Evolutionary conservation across 2,797 vertebrate species (phyloP), one percentile per base, ranked within the genome.

Genomic region (Sitta carolinensis): DNA sequence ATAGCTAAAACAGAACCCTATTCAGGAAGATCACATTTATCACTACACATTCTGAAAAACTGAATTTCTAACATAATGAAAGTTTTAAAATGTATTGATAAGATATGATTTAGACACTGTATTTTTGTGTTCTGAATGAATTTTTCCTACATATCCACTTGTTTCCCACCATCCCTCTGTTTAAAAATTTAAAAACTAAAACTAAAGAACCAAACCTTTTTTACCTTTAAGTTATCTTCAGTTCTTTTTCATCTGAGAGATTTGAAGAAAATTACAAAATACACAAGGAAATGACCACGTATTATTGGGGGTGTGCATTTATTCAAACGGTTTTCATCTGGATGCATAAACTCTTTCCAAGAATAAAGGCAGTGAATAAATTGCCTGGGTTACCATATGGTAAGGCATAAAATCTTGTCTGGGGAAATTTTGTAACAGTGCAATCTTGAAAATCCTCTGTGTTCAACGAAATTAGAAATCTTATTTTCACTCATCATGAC

Each of bases 401-500:
- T 43, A 88, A 88, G 25, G 63, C 59, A 87, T 21, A 74, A 90
- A 92, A 85, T 77, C 89, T 92, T 68, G 52, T 61, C 85, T 1
- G 3, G 78, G 78, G 29, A 95, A 90, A 86, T 45, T 63, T 91
- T 86, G 93, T 81, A 92, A 86, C 38, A 79, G 57, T 50, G 27
- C 22, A 94, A 58, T 64, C 77, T 67, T 90, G 74, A 90, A 50
- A 90, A 73, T 62, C 52, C 89, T 92, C 42, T 43, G 62, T 34
- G 23, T 54, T 91, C 81, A 90, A 48, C 58, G 86, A 83, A 85
- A 77, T 89, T 57, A 90, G 38, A 94, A 93, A 94, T 55, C 48
- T 40, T 67, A 73, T 78, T 29, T 93, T 90, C 32, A 76, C 36
- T 90, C 68, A 83, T 55, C 0, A 0, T 80, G 50, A 83, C 43